A percentile compares a stretch with the other conserved stretches of the same genome.
These are phyloP conservation scores for Anabacerthia variegaticeps DNA, from an alignment of 2,797 vertebrate genomes.

Conservation along the genomic window DNA sequence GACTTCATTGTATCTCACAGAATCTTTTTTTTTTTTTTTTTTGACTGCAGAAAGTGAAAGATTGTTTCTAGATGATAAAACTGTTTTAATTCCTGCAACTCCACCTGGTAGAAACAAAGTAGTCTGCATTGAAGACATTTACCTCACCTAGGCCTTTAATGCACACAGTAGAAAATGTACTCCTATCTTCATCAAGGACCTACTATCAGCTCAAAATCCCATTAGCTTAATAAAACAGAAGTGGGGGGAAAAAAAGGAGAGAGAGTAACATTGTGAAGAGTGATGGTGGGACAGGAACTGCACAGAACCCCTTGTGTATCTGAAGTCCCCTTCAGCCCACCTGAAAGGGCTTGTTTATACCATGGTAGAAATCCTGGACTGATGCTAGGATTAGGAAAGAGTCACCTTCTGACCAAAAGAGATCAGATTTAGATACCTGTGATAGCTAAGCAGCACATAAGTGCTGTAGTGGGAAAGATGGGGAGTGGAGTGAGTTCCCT, in stretches of 20 bases:
- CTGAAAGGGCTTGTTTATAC: not conserved
- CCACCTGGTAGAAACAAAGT: not conserved
- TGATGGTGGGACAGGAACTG: not conserved
- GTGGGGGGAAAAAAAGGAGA: rapidly evolving
- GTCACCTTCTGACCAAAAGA: not conserved
- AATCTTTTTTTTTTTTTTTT: not conserved
- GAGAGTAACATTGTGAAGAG: rapidly evolving
- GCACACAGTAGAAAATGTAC: not conserved
- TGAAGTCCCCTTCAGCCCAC: not conserved
- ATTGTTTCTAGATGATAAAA: not conserved
- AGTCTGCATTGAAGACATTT: not conserved
- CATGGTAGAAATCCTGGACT: not conserved
- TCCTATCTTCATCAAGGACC: not conserved
- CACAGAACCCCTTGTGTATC: not conserved
- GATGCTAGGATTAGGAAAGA: not conserved
- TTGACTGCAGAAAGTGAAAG: not conserved
- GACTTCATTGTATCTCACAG: not conserved
- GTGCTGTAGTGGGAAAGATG: not conserved
- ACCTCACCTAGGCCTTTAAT: not conserved
- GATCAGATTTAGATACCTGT: not conserved
- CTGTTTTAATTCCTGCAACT: not conserved
- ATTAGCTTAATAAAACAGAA: not conserved
- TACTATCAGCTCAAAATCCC: not conserved
- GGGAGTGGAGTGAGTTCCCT: rapidly evolving
- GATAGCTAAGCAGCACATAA: not conserved